phyloP scores from a whole-genome alignment of 2,113 vertebrate genomes.

The Daphoenositta chrysoptera region DNA sequence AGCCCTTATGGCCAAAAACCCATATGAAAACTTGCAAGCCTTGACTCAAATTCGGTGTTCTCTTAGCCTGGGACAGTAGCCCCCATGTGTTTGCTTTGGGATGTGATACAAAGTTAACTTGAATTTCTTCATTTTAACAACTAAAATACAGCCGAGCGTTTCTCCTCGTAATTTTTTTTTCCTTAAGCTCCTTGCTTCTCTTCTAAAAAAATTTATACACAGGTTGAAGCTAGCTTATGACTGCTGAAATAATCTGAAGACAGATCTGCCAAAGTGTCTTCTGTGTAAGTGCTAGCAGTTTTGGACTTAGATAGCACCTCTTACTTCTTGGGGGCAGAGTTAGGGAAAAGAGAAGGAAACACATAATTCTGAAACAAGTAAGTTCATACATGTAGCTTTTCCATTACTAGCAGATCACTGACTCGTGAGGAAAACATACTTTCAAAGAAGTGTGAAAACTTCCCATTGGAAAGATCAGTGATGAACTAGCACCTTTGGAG shows the following conservation, averaged over 20 bases:
- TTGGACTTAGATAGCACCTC: not conserved
- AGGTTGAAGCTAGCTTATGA: not conserved
- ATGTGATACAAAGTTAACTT: not conserved
- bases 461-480: not conserved
- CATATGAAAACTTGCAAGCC: not conserved
- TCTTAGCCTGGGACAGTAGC: not conserved
- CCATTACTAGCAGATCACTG: not conserved
- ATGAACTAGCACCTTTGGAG: not conserved
- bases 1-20: not conserved
- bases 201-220: not conserved
- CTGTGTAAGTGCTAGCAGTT: not conserved
- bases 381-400: not conserved
- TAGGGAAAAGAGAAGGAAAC: not conserved
- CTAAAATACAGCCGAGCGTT: not conserved
- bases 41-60: not conserved
- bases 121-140: not conserved
- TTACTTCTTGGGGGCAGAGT: not conserved
- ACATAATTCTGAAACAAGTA: not conserved
- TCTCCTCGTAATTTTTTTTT: not conserved
- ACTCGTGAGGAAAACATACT: not conserved
- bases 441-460: not conserved
- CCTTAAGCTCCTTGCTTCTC: not conserved
- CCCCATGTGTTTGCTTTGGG: accelerated
- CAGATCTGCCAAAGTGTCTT: not conserved
- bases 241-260: not conserved